phyloP scores from a whole-genome alignment of 2,888 invertebrate species.

The Drosophila subquinaria region DNA sequence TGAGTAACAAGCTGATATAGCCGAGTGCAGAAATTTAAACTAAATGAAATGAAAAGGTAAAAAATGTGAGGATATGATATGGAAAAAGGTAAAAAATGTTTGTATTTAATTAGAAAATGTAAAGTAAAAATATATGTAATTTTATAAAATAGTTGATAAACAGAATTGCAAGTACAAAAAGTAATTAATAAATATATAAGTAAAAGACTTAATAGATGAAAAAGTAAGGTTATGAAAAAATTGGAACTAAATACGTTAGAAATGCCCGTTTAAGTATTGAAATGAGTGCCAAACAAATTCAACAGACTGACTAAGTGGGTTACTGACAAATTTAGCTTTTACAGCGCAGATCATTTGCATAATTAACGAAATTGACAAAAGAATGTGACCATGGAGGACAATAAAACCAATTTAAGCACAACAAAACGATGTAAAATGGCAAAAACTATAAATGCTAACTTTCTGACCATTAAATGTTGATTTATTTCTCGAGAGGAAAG shows the following conservation, averaged over 20 bases:
- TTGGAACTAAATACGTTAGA: neutral
- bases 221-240: neutral
- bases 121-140: too few species aligned
- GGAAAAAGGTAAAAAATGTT: neutral
- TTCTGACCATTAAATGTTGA: slow-evolving; percentile 2
- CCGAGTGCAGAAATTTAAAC: neutral
- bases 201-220: too few species aligned
- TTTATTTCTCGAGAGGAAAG: neutral
- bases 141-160: neutral
- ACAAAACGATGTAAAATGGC: neutral
- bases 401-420: neutral
- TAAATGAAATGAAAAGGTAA: neutral
- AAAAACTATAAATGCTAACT: neutral
- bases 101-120: neutral
- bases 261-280: neutral
- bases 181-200: neutral
- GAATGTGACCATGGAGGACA: slow-evolving; percentile 4
- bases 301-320: neutral
- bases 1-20: neutral
- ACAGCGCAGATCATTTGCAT: neutral
- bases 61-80: neutral
- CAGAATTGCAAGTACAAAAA: neutral
- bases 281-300: neutral
- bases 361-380: neutral
- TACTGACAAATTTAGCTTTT: neutral